Base-by-base conservation (phyloP, 2,797 vertebrate genomes). In the Eulemur coronatus region DNA sequence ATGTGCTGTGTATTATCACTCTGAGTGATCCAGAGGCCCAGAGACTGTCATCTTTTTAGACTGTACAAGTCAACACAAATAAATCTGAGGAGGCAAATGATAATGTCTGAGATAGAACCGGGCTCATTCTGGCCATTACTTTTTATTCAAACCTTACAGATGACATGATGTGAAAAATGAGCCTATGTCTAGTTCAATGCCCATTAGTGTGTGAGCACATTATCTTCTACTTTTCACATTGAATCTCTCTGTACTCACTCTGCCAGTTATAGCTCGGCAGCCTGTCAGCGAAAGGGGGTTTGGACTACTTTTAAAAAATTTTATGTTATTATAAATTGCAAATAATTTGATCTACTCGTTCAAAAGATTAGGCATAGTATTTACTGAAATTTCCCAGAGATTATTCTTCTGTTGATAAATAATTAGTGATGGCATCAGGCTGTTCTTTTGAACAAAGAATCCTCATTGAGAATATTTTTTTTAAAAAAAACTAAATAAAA, bases 151-250 rank as follows among this genome's bases (percentile, higher is more conserved):
- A 99, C 98, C 99, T 99, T 99, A 98, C 99, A 99, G 99, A 99
- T 99, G 99, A 99, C 99, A 99, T 99, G 99, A 99, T 99, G 99
- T 99, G 99, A 99, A 99, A 99, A 99, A 99, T 99, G 99, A 99
- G 99, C 99, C 99, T 98, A 98, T 99, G 99, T 99, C 99, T 99
- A 99, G 99, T 99, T 99, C 99, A 99, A 99, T 99, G 99, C 99
- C 99, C 99, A 99, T 99, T 99, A 99, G 99, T 99, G 99, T 99
- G 99, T 99, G 99, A 99, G 99, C 99, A 99, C 99, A 99, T 99
- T 99, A 99, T 99, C 99, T 99, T 98, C 99, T 99, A 99, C 99
- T 99, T 99, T 99, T 99, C 99, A 99, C 99, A 98, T 98, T 98
- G 99, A 98, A 99, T 99, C 99, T 99, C 98, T 98, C 98, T 85